Evolutionary conservation across 1,140 invertebrate genomes (phyloP), one percentile per base, ranked within the genome.

Genomic region (Ceratosolen solmsi): DNA sequence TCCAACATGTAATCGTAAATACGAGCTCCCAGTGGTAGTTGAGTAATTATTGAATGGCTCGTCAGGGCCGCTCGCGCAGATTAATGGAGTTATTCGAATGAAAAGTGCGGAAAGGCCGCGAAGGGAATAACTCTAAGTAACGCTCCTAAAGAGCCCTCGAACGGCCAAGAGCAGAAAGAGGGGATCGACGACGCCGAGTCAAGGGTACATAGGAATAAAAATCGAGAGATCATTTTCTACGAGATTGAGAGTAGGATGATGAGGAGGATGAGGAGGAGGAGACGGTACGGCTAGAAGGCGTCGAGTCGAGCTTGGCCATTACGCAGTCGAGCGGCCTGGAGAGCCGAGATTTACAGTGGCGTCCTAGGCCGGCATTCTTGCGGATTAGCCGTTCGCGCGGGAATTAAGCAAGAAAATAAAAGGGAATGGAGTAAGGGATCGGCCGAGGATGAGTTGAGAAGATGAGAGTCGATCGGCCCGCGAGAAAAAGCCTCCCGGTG

Each of bases 371-470:
- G 51, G 71, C 71, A 74, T 80, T 65, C 56, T 54, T 56, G 79
- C 33, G 72, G 72, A 81, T 81, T 75, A 75, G 41, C 56, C 72
- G 49, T 33, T 46, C 51, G 79, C 79, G 38, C 46, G 36, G 27
- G 38, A 73, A 80, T 73, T 38, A 49, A 74, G 77, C 33, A 71
- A 30, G 63, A 49, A 46, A 71, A 71, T 80, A 80, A 80, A 79
- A 56, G 75, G 68, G 46, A n/a, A n/a, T n/a, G n/a, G n/a, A n/a
- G n/a, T n/a, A n/a, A n/a, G n/a, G n/a, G n/a, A n/a, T n/a, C n/a
- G n/a, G n/a, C n/a, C n/a, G 56, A 51, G 79, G 79, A 60, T 60
- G 63, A 46, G 20, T 15, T 30, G 38, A 76, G n/a, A 30, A 20
- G 46, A 0, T 1, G 46, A 46, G 41, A 46, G 41, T 7, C 41